A percentile compares a stretch with the other conserved stretches of the same genome.
phyloP scores from a whole-genome alignment of 92 coral and sea anemone genomes.

The Meandrina meandrites region DNA sequence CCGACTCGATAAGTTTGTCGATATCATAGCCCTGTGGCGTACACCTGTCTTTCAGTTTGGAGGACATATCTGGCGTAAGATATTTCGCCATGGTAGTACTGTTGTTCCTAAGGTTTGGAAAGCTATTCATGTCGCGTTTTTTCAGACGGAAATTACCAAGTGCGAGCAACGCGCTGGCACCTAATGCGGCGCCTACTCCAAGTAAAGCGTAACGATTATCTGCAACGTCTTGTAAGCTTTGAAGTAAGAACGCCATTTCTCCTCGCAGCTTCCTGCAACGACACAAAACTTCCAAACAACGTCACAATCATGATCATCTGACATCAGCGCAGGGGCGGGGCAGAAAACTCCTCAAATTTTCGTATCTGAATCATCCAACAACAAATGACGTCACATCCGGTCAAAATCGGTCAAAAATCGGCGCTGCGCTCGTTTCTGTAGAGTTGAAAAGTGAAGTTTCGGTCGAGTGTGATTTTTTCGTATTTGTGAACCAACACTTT shows the following conservation, averaged over 20 bases:
- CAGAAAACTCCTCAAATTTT: no score
- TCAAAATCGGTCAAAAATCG: no score
- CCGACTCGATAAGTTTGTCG: slow-evolving; percentile 32
- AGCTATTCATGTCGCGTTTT: slow-evolving; percentile 19
- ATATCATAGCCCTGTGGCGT: slow-evolving; percentile 41
- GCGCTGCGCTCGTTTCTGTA: no score
- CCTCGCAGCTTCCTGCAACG: no score
- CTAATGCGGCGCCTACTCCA: slow-evolving; percentile 4
- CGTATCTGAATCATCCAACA: no score
- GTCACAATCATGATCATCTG: neutral
- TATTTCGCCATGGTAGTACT: slow-evolving; percentile 21
- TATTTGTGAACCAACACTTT: no score
- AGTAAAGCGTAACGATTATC: neutral
- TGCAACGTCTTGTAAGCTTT: neutral
- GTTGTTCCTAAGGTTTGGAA: slow-evolving; percentile 30
- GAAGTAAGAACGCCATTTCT: slow-evolving; percentile 8
- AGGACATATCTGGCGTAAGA: slow-evolving; percentile 22
- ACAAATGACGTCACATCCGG: no score
- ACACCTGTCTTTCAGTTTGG: slow-evolving; percentile 24
- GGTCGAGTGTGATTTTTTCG: no score
- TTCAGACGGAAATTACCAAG: neutral
- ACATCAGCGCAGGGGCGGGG: no score
- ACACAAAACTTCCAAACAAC: neutral
- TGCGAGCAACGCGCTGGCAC: neutral
- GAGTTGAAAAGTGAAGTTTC: no score